phyloP scores from a whole-genome alignment of 2,113 vertebrate genomes.

The Acanthisitta chloris region DNA sequence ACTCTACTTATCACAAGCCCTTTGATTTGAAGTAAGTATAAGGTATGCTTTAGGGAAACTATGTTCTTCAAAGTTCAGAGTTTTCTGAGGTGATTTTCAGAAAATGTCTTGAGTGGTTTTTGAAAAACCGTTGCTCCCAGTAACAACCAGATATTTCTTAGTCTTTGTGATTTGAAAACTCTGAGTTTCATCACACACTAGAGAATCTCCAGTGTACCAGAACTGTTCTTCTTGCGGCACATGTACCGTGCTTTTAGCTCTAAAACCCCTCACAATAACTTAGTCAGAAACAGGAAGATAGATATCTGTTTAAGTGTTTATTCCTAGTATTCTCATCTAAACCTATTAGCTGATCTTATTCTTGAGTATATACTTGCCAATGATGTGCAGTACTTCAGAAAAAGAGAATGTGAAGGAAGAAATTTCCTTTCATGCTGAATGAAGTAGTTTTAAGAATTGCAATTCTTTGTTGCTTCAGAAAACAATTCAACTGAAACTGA shows the following conservation, averaged over 20 bases:
- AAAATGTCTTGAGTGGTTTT: background rate
- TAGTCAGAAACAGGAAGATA: background rate
- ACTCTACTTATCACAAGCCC: background rate
- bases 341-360: background rate
- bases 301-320: background rate
- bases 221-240: background rate
- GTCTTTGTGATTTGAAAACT: background rate
- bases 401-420: background rate
- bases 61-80: background rate
- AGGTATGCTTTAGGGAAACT: background rate
- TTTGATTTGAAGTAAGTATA: background rate
- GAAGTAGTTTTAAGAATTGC: background rate
- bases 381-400: background rate
- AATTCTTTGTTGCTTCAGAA: background rate
- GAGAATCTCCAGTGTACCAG: background rate
- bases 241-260: background rate
- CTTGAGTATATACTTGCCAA: background rate
- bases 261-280: background rate
- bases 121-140: background rate
- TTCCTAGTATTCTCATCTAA: background rate
- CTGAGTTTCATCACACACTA: background rate
- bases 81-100: background rate
- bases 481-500: background rate
- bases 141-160: background rate
- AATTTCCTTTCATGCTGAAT: background rate